phyloP scores from a whole-genome alignment of 2,888 invertebrate genomes.

The Eledona agricola region DNA sequence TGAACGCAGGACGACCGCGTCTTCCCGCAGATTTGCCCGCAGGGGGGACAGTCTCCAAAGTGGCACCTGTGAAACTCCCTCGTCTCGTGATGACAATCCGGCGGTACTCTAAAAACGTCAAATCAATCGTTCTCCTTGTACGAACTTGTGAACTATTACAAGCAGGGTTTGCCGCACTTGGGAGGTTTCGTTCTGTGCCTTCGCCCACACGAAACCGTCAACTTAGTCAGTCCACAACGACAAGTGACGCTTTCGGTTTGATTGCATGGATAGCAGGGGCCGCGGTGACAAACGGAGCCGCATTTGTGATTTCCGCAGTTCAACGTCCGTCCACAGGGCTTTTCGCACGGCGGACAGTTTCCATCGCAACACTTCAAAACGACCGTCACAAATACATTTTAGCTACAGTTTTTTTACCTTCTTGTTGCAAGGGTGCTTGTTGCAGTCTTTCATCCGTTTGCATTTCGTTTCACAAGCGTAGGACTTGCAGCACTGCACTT shows the following conservation, averaged over 20 bases:
- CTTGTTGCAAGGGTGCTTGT: constrained; percentile 87
- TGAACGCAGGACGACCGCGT: constrained; percentile 70
- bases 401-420: constrained; percentile 66
- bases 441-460: constrained; percentile 80
- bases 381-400: not conserved
- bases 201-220: constrained; percentile 87
- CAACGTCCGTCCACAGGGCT: constrained; percentile 82
- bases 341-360: constrained; percentile 84
- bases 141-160: constrained; percentile 62
- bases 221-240: constrained; percentile 79
- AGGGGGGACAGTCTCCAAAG: constrained; percentile 84
- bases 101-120: constrained; percentile 67
- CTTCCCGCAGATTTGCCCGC: constrained; percentile 78
- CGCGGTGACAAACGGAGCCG: constrained; percentile 79
- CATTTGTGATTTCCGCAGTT: constrained; percentile 91
- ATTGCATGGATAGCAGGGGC: constrained; percentile 86
- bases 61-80: constrained; percentile 83
- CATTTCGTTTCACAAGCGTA: constrained; percentile 92
- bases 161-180: constrained; percentile 77
- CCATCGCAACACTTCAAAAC: constrained; percentile 80
- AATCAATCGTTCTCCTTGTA: not conserved
- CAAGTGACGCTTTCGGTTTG: constrained; percentile 78
- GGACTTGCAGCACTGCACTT: constrained; percentile 85
- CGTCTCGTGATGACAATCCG: constrained; percentile 84
- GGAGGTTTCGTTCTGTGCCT: constrained; percentile 81